Evolutionary conservation across 2,888 invertebrate genomes (phyloP), one percentile per base, ranked within the genome.

Genomic region (Acronicta aceris): DNA sequence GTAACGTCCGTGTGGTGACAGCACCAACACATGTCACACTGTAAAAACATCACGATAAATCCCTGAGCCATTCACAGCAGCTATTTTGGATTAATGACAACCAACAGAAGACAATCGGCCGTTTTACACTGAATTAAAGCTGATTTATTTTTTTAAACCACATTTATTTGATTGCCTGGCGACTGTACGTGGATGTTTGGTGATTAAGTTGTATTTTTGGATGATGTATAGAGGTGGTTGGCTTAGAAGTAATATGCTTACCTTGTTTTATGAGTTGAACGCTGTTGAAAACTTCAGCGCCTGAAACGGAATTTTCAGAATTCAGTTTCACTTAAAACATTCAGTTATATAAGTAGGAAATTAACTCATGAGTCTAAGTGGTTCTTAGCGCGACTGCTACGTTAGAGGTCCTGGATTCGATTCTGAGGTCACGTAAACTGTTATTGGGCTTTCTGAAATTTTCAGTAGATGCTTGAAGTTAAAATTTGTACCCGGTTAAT

Each of bases 11-110:
- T 69, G 77, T 81, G 89, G 90, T 89, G 90, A 91, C 91, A 93
- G 90, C 76, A 57, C 59, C 56, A 89, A 89, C 92, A 92, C 90
- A 84, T 92, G 92, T 92, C 91, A 79, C 84, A 79, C 81, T 78
- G 84, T 91, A 88, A 91, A 92, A 90, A 88, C 85, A 86, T 71
- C 78, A 77, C 81, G 80, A 83, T 85, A 82, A 86, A 88, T 84
- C 81, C 78, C 66, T 49, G 46, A 73, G 78, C 75, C 81, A 87
- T 89, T 88, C 85, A 88, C 87, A 80, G 80, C 86, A 67, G 64
- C 77, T 79, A 76, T 79, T 74, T 77, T 66, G 67, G 78, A 78
- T 82, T 77, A 81, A 82, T 79, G 77, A 83, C 81, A 75, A 76
- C 69, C 70, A 77, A 65, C 65, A 60, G 63, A 63, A 74, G 71